phyloP scores from a whole-genome alignment of 92 coral and sea anemone species.

The Desmophyllum pertusum region DNA sequence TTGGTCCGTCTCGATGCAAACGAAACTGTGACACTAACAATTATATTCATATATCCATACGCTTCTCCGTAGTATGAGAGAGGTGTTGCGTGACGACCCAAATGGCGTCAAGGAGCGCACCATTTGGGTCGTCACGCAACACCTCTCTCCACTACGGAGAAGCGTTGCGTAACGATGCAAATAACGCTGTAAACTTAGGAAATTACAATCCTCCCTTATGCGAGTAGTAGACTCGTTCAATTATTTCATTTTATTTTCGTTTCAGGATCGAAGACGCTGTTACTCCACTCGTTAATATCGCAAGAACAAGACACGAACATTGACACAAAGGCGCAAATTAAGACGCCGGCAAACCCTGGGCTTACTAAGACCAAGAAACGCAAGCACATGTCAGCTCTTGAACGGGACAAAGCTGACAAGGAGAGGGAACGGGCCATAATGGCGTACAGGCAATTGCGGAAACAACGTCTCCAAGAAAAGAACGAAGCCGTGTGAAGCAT shows the following conservation, averaged over 20 bases:
- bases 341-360: not conserved
- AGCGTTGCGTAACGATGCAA: not conserved
- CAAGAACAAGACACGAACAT: not conserved
- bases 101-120: too few relatives aligned
- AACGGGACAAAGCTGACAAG: constrained; percentile 69
- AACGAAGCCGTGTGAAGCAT: not conserved
- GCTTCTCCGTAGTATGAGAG: too few relatives aligned
- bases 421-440: constrained; percentile 77
- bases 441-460: constrained; percentile 72
- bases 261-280: constrained; percentile 67
- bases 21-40: not conserved
- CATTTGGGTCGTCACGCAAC: too few relatives aligned
- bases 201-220: too few relatives aligned
- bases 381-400: constrained; percentile 84
- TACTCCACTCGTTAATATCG: constrained; percentile 42
- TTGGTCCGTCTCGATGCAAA: not conserved
- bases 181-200: not conserved
- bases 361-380: constrained; percentile 73
- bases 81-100: too few relatives aligned
- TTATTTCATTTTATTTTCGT: not conserved
- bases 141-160: not conserved
- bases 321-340: not conserved
- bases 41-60: too few relatives aligned
- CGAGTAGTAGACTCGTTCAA: not conserved
- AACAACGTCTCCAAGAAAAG: constrained; percentile 39